phyloP scores from a whole-genome alignment of 2,888 invertebrate genomes.

The Notodonta ziczac region DNA sequence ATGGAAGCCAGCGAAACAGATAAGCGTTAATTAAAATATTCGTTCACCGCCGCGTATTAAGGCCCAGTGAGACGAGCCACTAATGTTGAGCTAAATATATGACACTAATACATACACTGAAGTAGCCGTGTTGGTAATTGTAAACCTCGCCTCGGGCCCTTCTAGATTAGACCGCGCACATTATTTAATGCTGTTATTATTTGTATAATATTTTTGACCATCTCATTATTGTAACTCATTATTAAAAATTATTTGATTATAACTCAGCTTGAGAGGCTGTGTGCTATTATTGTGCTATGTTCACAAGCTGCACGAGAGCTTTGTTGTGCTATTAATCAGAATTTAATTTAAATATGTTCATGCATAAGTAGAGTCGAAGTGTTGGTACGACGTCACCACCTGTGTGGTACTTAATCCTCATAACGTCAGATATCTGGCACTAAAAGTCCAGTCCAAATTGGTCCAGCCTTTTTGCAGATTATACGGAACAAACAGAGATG shows the following conservation, averaged over 20 bases:
- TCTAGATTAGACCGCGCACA: slow-evolving; percentile 27
- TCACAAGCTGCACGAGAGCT: too few relatives aligned
- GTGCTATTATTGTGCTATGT: neutral
- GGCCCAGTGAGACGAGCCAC: neutral
- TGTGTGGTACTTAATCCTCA: too few relatives aligned
- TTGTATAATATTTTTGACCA: slow-evolving; percentile 40
- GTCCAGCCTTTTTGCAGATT: too few relatives aligned
- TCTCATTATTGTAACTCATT: slow-evolving; percentile 38
- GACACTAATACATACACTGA: slow-evolving; percentile 43
- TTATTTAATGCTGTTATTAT: slow-evolving; percentile 33
- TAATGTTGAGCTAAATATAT: slow-evolving; percentile 37
- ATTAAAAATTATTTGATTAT: too few relatives aligned
- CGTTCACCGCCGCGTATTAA: slow-evolving; percentile 7
- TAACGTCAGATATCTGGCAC: too few relatives aligned
- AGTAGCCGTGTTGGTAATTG: slow-evolving; percentile 43
- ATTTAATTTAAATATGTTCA: too few relatives aligned
- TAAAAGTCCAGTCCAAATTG: too few relatives aligned
- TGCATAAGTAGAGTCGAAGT: too few relatives aligned
- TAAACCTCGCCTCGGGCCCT: slow-evolving; percentile 37
- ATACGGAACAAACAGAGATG: too few relatives aligned
- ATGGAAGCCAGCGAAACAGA: neutral
- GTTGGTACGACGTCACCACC: too few relatives aligned
- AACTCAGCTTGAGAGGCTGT: slow-evolving; percentile 15
- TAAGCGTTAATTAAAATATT: slow-evolving; percentile 1
- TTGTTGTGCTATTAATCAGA: too few relatives aligned